Evolutionary conservation across 2,113 vertebrate species (phyloP), one percentile per base, ranked within the genome.

Genomic region (Paradoxurus hermaphroditus): DNA sequence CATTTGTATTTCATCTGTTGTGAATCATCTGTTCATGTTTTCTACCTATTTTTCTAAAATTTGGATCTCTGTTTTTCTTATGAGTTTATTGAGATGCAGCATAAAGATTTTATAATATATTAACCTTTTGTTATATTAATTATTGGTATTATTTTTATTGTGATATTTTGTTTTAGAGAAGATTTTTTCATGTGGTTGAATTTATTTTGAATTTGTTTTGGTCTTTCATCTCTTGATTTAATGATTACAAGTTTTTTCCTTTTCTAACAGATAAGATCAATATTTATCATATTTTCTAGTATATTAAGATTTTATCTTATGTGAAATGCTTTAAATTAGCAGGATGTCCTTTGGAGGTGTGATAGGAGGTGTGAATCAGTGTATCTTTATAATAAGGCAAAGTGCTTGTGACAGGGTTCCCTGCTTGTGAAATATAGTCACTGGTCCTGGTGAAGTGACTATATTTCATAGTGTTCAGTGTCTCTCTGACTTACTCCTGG

Each of bases 11-110:
- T 83, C 15, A 68, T 44, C 68, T 31, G 23, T 83, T 63, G 27
- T 85, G 86, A 95, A 95, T 93, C 91, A 7, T 92, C 34, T 88
- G 19, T 72, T 85, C 34, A 59, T 49, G n/a, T 94, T 41, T 79
- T 88, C 73, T 73, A 53, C 21, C 16, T 92, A 21, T 67, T 92
- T 87, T 97, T 77, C 34, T 94, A 83, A 94, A 94, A 84, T 81
- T 90, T 70, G 31, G 34, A 78, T 84, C 23, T 78, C 68, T 87
- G n/a, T 85, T 70, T 94, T 92, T 90, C 56, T 90, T 59, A 92
- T 78, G 36, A 39, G 77, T 83, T 92, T 78, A 86, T 68, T 92
- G 90, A 90, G 86, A 83, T 78, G 67, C 12, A 86, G 67, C 25
- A 44, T 81, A 78, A 67, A 41, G 70, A 46, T 94, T 59, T 87